These are phyloP conservation scores for Channa striata DNA, from an alignment of 2,797 vertebrate species.

Conservation along the genomic window DNA sequence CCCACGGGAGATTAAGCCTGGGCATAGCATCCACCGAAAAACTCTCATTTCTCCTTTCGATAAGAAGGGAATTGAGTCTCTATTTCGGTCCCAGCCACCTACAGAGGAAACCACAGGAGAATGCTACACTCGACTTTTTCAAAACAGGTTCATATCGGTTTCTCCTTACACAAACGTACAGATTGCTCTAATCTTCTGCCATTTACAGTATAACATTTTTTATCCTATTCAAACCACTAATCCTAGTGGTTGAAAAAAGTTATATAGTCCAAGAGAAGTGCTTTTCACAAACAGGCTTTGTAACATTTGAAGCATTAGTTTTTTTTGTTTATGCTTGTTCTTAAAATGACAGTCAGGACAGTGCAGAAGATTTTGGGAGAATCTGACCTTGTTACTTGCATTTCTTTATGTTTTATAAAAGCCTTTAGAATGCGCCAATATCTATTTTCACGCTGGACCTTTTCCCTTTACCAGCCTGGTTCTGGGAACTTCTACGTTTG, in stretches of 20 bases:
- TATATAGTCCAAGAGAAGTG: background rate
- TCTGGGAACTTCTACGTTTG: background rate
- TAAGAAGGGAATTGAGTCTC: constrained; percentile 76
- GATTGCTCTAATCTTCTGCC: constrained; percentile 54
- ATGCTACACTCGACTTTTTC: constrained; percentile 54
- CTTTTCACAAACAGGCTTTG: background rate
- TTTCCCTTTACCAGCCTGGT: background rate
- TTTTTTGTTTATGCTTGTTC: background rate
- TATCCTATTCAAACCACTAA: constrained; percentile 37
- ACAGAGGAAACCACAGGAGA: constrained; percentile 66
- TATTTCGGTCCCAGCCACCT: constrained; percentile 74
- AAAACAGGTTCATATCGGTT: constrained; percentile 59
- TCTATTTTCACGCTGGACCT: background rate
- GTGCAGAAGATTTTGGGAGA: background rate
- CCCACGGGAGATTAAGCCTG: constrained; percentile 74
- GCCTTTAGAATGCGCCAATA: background rate
- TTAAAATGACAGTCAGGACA: background rate
- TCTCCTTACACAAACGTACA: constrained; percentile 49
- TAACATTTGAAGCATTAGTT: background rate
- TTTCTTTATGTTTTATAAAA: background rate
- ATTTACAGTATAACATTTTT: constrained; percentile 45
- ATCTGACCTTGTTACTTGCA: background rate
- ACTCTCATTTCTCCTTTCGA: constrained; percentile 72
- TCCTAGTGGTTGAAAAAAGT: constrained; percentile 26
- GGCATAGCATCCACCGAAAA: constrained; percentile 69